Evolutionary conservation across 64 coral and sea anemone genomes (phyloP), one percentile per base, ranked within the genome.

Genomic region (Catalaphyllia jardinei): DNA sequence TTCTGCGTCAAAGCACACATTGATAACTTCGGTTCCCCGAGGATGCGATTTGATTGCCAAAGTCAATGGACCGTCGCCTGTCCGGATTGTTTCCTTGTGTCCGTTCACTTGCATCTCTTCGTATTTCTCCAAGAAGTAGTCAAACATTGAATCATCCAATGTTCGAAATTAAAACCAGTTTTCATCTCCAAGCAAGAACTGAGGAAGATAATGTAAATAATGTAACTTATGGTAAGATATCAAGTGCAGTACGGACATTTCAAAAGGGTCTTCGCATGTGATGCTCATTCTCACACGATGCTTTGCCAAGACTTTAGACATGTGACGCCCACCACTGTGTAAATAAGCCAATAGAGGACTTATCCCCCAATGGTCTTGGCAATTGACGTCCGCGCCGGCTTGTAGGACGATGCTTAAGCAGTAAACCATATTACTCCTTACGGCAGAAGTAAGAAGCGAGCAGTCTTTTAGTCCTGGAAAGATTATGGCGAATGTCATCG

Each of bases 191-290:
- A 75, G 22, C 22, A 69, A 69, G 29, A 93, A 93, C 38, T 73
- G 3, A 1, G 76, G 74, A 52, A 93, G 50, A 20, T 93, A 93
- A 11, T 93, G 86, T 3, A 93, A 22, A 17, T 93, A 93, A 33
- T 93, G 86, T n/a, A 93, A 29, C 22, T 93, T 88, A 52, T 93
- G 92, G 42, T 89, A 94, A 10, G 92, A 88, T 51, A 61, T 14
- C 35, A 94, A 39, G 77, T 94, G 92, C 4, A 94, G 28, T 14
- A 67, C 24, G 18, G 92, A 94, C 19, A n/a, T 55, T 14, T 52
- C 20, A 76, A 94, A 94, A 4, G 50, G n/a, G 54, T 67, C 64
- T 16, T 62, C 87, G 79, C 92, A 94, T 22, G 25, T 39, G 42
- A 89, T 74, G 16, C 55, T 67, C 46, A 77, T 18, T 1, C 5